Evolutionary conservation across 1,140 invertebrate genomes (phyloP).

Genomic region (Drosophila paulistorum): DNA sequence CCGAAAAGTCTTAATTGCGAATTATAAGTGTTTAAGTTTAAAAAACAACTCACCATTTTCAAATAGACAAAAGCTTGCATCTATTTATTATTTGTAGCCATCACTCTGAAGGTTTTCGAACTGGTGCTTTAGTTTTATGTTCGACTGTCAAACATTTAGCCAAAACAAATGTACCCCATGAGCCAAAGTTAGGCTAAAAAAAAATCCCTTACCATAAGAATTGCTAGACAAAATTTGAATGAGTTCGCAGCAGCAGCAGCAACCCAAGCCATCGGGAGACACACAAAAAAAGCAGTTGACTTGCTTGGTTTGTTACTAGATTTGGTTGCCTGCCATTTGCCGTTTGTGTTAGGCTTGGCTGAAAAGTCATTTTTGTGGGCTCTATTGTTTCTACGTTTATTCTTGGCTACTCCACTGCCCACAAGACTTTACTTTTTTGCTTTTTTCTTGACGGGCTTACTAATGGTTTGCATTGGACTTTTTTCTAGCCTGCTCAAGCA

Average conservation of each 20-base stretch:
- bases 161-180: not conserved
- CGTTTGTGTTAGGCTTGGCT: constrained; percentile 40
- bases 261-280: not conserved
- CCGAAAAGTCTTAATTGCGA: no score
- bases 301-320: constrained; percentile 32
- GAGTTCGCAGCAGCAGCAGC: constrained; percentile 41
- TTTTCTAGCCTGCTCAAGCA: constrained; percentile 45
- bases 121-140: no score
- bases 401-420: constrained; percentile 32
- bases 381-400: constrained; percentile 60
- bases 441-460: constrained; percentile 37
- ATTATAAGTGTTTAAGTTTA: no score
- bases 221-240: constrained; percentile 68
- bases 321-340: constrained; percentile 25
- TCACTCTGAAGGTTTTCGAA: no score
- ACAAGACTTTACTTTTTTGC: constrained; percentile 10
- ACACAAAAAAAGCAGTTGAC: constrained; percentile 24
- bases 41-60: no score
- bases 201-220: constrained; percentile 45
- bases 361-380: constrained; percentile 72
- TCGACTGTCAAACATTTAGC: no score
- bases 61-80: no score
- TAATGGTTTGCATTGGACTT: constrained; percentile 63
- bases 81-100: no score
- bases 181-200: not conserved